Conservation (phyloP, 2,797 vertebrate genomes). For the Myotis myotis region DNA sequence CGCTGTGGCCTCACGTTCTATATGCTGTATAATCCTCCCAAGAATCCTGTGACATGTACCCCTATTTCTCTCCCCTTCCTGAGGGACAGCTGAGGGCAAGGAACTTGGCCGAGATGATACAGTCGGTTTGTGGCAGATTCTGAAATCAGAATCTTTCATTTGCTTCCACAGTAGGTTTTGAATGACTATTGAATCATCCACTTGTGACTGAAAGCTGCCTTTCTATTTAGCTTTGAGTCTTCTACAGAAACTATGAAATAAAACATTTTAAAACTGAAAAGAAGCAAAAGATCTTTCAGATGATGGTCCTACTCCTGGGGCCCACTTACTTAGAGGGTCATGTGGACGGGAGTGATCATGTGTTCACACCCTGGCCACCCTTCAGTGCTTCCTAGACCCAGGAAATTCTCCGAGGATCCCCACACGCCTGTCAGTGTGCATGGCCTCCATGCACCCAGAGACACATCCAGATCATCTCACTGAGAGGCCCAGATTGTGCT, state of each 20-base stretch:
- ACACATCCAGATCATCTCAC: accelerated
- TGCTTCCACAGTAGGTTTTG: background rate
- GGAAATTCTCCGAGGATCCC: background rate
- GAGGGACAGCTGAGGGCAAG: background rate
- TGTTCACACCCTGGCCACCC: accelerated
- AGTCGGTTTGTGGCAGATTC: background rate
- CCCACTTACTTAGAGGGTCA: background rate
- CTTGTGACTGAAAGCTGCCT: slow-evolving; percentile 53
- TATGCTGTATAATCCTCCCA: background rate
- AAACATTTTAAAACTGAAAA: slow-evolving; percentile 65
- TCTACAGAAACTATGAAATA: slow-evolving; percentile 84
- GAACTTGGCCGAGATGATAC: accelerated
- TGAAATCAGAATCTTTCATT: background rate
- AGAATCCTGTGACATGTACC: background rate
- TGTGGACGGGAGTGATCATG: background rate
- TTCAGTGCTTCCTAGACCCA: background rate
- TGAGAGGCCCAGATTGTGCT: accelerated
- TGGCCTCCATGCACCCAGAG: background rate
- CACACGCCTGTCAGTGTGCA: accelerated
- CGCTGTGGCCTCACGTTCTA: accelerated
- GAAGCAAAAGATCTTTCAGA: background rate
- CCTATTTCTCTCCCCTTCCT: background rate
- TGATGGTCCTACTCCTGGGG: background rate
- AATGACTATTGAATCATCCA: background rate
- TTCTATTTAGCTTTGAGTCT: slow-evolving; percentile 64